These are phyloP conservation scores for Ivindomyrus marchei DNA, from an alignment of 2,113 vertebrate species.

Conservation along the genomic window DNA sequence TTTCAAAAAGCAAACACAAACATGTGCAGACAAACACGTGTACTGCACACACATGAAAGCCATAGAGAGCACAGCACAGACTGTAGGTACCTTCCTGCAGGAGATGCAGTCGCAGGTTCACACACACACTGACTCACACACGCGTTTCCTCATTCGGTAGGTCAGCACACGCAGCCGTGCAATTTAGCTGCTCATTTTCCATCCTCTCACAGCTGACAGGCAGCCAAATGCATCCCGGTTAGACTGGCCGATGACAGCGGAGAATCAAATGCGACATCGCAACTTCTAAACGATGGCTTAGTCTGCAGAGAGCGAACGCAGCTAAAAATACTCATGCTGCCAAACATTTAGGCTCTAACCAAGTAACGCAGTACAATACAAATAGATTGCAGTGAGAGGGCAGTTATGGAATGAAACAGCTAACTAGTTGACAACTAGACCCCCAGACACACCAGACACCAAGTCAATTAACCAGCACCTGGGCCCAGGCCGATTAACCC, in stretches of 20 bases:
- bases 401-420: neutral
- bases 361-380: neutral
- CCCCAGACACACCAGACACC: neutral
- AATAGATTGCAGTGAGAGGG: neutral
- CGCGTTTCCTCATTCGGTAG: neutral
- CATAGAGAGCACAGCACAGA: neutral
- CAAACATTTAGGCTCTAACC: neutral
- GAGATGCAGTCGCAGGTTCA: neutral
- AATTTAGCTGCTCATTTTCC: neutral
- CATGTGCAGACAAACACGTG: neutral
- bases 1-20: neutral
- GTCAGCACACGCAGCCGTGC: neutral
- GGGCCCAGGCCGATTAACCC: neutral
- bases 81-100: neutral
- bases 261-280: neutral
- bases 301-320: neutral
- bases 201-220: neutral
- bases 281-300: neutral
- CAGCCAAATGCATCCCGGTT: neutral
- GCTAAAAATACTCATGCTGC: neutral
- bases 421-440: neutral
- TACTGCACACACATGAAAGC: neutral
- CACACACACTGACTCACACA: constrained; percentile 5
- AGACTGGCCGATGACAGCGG: neutral
- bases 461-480: neutral